Evolutionary conservation across 1,140 invertebrate genomes (phyloP).

Genomic region (Phocides pigmalion): DNA sequence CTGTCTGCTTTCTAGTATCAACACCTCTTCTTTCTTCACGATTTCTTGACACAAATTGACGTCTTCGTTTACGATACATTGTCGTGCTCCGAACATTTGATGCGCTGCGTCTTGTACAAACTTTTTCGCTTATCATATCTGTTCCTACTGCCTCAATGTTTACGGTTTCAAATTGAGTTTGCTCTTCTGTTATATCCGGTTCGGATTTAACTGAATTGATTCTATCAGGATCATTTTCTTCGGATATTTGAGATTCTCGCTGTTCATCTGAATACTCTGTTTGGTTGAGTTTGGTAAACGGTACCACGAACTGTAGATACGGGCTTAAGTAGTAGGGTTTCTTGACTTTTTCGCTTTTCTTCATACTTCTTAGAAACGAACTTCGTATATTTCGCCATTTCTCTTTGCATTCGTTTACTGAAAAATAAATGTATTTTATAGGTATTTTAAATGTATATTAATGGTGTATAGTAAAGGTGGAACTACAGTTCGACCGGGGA

Average conservation of each 20-base stretch:
- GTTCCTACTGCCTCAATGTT: constrained; percentile 23
- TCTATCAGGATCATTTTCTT: constrained; percentile 23
- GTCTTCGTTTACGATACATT: constrained; percentile 20
- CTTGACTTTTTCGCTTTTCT: constrained; percentile 43
- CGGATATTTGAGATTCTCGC: constrained; percentile 1
- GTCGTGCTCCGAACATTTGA: constrained; percentile 9
- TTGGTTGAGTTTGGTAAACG: constrained; percentile 43
- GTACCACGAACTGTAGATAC: constrained; percentile 48
- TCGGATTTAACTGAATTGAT: constrained; percentile 37
- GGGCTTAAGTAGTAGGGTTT: constrained; percentile 48
- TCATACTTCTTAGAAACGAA: constrained; percentile 50
- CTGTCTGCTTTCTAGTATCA: constrained; percentile 12
- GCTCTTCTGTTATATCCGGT: constrained; percentile 21
- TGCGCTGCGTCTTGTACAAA: not conserved
- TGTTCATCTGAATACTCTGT: constrained; percentile 38
- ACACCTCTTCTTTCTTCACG: constrained; percentile 16
- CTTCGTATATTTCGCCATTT: constrained; percentile 56
- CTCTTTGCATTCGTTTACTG: constrained; percentile 54
- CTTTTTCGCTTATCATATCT: constrained; percentile 4
- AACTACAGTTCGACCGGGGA: too few species aligned
- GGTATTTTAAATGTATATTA: not conserved
- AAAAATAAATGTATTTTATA: constrained; percentile 29
- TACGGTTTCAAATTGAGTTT: constrained; percentile 23
- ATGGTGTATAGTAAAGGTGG: too few species aligned
- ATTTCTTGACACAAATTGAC: not conserved